These are phyloP conservation scores for Synanthedon myopaeformis DNA, from an alignment of 2,888 invertebrate genomes.

Conservation along the genomic window DNA sequence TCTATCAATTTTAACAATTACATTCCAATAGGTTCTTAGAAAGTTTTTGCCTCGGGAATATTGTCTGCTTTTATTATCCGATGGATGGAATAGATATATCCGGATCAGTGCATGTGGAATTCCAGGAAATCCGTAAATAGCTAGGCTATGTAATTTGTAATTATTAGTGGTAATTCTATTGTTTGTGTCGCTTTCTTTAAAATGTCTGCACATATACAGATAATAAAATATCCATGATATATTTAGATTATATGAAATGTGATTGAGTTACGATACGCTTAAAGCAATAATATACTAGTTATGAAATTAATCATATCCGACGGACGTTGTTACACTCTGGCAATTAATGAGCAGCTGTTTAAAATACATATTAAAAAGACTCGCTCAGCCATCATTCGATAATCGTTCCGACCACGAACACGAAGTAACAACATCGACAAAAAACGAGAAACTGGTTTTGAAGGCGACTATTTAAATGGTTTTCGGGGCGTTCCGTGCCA, in stretches of 20 bases:
- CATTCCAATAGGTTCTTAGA: not conserved
- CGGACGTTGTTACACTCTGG: conserved; percentile 32
- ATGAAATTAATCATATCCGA: conserved; percentile 44
- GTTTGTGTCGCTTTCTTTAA: no score
- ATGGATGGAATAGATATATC: no score
- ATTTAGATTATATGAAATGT: not conserved
- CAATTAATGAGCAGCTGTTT: conserved; percentile 39
- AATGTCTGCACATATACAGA: no score
- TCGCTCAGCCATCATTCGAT: conserved; percentile 33
- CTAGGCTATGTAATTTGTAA: no score
- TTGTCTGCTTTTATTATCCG: not conserved
- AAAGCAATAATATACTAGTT: conserved; percentile 34
- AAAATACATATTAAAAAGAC: conserved; percentile 41
- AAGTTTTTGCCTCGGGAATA: not conserved
- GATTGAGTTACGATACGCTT: not conserved
- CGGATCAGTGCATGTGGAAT: not conserved
- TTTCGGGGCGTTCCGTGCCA: conserved; percentile 38
- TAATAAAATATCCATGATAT: no score
- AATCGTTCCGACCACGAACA: conserved; percentile 39
- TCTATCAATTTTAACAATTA: conserved; percentile 20
- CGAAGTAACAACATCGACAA: conserved; percentile 45
- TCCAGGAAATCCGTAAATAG: no score
- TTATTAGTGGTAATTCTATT: no score
- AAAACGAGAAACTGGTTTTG: conserved; percentile 48
- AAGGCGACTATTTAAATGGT: conserved; percentile 40